Evolutionary conservation across 2,797 vertebrate species (phyloP).

Genomic region (Tenualosa ilisha): DNA sequence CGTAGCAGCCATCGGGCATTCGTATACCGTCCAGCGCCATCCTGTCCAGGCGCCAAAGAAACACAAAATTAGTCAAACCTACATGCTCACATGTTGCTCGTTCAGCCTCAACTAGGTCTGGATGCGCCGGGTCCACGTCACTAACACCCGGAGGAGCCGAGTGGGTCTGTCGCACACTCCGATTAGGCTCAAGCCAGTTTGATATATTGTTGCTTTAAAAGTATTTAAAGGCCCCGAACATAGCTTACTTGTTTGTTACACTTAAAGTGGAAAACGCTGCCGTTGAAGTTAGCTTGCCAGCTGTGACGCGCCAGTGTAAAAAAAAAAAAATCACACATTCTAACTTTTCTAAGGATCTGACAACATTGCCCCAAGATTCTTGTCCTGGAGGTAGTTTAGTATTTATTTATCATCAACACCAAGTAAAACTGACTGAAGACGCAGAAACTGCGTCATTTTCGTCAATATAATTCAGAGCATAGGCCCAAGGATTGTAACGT

Average conservation of each 20-base stretch:
- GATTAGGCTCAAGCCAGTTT: neutral
- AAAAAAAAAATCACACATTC: neutral
- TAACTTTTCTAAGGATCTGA: neutral
- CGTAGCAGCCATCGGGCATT: constrained; percentile 99
- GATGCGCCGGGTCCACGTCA: neutral
- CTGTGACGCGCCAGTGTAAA: neutral
- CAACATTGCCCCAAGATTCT: neutral
- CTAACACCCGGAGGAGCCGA: neutral
- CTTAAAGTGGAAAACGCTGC: neutral
- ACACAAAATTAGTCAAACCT: constrained; percentile 27
- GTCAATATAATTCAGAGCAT: constrained; percentile 57
- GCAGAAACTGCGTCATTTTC: constrained; percentile 37
- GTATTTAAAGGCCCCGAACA: neutral
- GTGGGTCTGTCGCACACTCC: neutral
- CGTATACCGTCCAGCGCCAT: constrained; percentile 99
- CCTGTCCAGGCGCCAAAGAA: constrained; percentile 54
- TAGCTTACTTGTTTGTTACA: neutral
- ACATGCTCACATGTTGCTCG: neutral
- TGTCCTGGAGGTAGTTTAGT: neutral
- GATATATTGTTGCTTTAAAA: neutral
- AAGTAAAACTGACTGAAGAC: constrained; percentile 36
- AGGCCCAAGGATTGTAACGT: constrained; percentile 17
- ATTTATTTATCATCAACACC: constrained; percentile 20
- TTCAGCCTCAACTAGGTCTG: neutral
- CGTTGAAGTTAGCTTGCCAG: neutral